A percentile compares a stretch with the other conserved stretches of the same genome.
These are phyloP conservation scores for Epicampocera succincta DNA, from an alignment of 2,888 invertebrate species.

Conservation along the genomic window DNA sequence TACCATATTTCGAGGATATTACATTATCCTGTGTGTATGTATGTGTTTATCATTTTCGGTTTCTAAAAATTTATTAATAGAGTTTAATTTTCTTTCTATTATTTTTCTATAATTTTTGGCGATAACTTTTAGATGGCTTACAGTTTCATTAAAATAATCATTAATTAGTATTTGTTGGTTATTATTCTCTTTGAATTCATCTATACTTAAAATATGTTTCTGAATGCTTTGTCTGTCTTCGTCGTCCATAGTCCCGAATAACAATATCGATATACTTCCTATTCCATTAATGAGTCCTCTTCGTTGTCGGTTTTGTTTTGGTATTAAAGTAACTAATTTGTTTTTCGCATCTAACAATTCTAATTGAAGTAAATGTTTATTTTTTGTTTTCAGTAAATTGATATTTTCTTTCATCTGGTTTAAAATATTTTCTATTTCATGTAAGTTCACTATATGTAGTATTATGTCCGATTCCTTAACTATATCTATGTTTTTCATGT, in stretches of 20 bases:
- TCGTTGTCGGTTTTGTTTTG: slow-evolving; percentile 3
- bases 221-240: not conserved
- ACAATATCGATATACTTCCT: not conserved
- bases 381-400: slow-evolving; percentile 43
- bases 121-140: not conserved
- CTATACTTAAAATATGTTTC: not conserved
- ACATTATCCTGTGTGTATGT: slow-evolving; percentile 15
- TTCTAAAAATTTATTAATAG: not conserved
- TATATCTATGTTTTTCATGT: slow-evolving; percentile 59
- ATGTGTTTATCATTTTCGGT: no score
- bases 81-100: not conserved
- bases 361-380: slow-evolving; percentile 58
- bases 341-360: slow-evolving; percentile 48
- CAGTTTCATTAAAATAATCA: not conserved
- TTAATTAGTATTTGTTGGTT: not conserved
- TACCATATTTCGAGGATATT: slow-evolving; percentile 4
- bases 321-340: slow-evolving; percentile 30
- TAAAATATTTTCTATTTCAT: slow-evolving; percentile 38
- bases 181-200: not conserved
- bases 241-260: slow-evolving; percentile 4
- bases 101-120: not conserved
- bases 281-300: not conserved
- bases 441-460: slow-evolving; percentile 45
- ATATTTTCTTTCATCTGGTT: slow-evolving; percentile 47
- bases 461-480: slow-evolving; percentile 27